phyloP scores from a whole-genome alignment of 1,140 invertebrate genomes.

The Medauroidea extradentata region DNA sequence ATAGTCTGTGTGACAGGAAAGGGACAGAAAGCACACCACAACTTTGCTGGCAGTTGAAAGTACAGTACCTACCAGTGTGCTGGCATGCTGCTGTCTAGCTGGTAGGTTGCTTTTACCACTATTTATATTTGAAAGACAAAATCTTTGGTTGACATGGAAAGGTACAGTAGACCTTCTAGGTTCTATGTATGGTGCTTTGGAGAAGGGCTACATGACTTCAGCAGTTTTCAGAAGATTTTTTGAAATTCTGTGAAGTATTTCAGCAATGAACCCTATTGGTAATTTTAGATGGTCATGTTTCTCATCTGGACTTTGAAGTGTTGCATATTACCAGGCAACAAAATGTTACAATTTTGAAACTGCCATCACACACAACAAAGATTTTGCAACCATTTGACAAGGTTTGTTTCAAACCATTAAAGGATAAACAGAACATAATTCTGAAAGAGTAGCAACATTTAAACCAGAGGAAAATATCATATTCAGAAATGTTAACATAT shows the following conservation, averaged over 20 bases:
- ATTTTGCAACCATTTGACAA: constrained; percentile 12
- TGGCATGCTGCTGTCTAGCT: constrained; percentile 12
- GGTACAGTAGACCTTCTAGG: constrained; percentile 8
- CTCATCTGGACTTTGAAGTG: constrained; percentile 3
- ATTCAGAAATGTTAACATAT: constrained; percentile 2
- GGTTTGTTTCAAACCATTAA: constrained; percentile 9
- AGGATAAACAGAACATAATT: constrained; percentile 1
- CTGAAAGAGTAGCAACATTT: constrained; percentile 4
- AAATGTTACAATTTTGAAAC: constrained; percentile 8
- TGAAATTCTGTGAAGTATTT: constrained; percentile 2
- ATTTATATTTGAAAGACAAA: constrained; percentile 11
- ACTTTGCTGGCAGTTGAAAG: not conserved
- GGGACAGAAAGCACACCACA: constrained; percentile 13
- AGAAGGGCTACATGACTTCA: constrained; percentile 15
- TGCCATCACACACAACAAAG: constrained; percentile 12
- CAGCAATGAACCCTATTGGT: constrained; percentile 7
- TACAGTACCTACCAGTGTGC: constrained; percentile 11
- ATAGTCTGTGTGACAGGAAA: constrained; percentile 3
- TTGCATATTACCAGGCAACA: constrained; percentile 3
- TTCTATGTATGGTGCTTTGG: constrained; percentile 8
- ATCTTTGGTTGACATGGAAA: constrained; percentile 15
- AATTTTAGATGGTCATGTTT: constrained; percentile 17
- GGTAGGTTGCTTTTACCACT: constrained; percentile 7
- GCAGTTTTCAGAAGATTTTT: constrained; percentile 11
- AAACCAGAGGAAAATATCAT: constrained; percentile 1